Conservation (phyloP, 1,140 invertebrate genomes). For the Marisa cornuarietis region DNA sequence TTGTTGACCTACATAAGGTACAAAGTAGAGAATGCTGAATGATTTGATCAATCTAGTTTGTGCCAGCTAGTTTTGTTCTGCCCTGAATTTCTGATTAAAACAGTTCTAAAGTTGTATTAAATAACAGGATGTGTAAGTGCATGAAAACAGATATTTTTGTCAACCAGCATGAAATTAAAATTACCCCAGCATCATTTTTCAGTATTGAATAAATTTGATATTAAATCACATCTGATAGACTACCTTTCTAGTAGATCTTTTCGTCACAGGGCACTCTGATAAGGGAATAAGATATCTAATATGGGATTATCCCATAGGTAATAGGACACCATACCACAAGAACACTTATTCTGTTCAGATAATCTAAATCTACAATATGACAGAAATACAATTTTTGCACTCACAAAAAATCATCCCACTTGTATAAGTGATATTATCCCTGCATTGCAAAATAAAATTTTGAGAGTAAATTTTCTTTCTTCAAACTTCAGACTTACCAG, state of each 20-base stretch:
- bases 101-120: neutral
- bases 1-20: constrained; percentile 25
- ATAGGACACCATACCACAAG: too few relatives aligned
- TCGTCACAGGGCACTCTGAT: neutral
- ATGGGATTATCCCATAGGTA: too few relatives aligned
- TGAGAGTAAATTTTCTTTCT: too few relatives aligned
- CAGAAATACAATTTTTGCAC: too few relatives aligned
- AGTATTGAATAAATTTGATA: neutral
- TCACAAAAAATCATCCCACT: too few relatives aligned
- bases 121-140: neutral
- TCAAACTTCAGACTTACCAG: too few relatives aligned
- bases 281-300: neutral
- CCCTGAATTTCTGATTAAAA: neutral
- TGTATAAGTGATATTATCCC: too few relatives aligned
- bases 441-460: too few relatives aligned
- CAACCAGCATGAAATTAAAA: neutral
- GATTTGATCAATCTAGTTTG: neutral
- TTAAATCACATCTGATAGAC: neutral
- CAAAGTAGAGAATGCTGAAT: constrained; percentile 5
- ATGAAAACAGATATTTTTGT: neutral
- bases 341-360: too few relatives aligned
- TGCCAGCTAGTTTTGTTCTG: too few relatives aligned
- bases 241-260: neutral
- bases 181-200: neutral
- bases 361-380: too few relatives aligned